These are phyloP conservation scores for Papilio protenor DNA, from an alignment of 2,888 invertebrate species.

Conservation along the genomic window DNA sequence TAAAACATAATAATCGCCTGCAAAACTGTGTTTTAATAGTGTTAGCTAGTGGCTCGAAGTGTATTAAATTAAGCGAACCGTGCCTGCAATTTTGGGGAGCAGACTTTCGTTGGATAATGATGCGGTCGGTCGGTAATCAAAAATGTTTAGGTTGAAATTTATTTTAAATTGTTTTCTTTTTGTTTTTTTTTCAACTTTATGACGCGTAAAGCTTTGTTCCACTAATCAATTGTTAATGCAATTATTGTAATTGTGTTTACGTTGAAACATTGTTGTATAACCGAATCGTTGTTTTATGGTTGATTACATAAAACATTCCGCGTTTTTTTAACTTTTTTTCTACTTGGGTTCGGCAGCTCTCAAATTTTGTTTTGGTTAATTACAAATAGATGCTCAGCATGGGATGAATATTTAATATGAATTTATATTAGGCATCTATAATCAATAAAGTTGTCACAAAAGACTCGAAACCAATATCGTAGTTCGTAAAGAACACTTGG, in stretches of 20 bases:
- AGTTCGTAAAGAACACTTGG: conserved; percentile 13
- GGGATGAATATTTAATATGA: background rate
- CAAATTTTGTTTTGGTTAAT: background rate
- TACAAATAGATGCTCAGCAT: background rate
- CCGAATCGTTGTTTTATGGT: background rate
- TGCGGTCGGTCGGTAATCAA: conserved; percentile 12
- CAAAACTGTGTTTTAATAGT: conserved; percentile 21
- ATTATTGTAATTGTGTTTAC: background rate
- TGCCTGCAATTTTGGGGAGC: conserved; percentile 18
- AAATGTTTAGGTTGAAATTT: conserved; percentile 14
- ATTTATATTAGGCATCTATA: background rate
- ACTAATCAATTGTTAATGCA: background rate
- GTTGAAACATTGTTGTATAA: too few species aligned
- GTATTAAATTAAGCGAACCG: conserved; percentile 21
- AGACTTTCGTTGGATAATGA: conserved; percentile 19
- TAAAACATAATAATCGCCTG: conserved; percentile 22
- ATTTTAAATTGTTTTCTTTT: background rate
- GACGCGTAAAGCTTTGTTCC: background rate
- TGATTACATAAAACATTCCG: background rate
- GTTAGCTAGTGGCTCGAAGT: conserved; percentile 5
- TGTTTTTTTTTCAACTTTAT: background rate
- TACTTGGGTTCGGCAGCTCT: background rate
- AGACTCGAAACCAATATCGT: conserved; percentile 24
- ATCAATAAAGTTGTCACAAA: conserved; percentile 9
- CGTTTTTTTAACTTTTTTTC: too few species aligned